Evolutionary conservation across 2,113 vertebrate genomes (phyloP), one percentile per base, ranked within the genome.

Genomic region (Salvelinus alpinus): DNA sequence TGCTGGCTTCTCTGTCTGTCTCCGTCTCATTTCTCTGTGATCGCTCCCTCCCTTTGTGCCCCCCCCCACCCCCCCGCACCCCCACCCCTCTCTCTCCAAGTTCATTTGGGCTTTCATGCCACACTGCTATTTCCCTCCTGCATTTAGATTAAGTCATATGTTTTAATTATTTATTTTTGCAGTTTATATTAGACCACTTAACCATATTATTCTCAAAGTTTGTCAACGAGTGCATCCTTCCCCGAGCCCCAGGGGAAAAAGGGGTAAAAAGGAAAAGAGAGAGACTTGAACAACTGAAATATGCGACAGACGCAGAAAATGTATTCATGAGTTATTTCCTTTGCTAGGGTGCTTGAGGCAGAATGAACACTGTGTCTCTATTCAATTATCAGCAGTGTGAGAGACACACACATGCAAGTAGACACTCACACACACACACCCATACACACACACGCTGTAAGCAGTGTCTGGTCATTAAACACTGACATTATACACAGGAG

Each of bases 401-500:
- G 73, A 73, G 75, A 82, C 74, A 77, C 1, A 5, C 74, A 51
- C 59, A 24, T 44, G 9, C 38, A 44, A 44, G 38, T 44, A 44
- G 38, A 44, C 72, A 73, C 71, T 22, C 72, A 73, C 60, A 18
- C 34, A 74, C 34, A 65, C 72, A 31, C 31, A 31, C 31, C 1
- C 5, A 34, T 1, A 73, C 34, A 73, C 38, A 54, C 62, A 54
- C 64, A 75, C 78, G 81, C 81, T 82, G 90, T 88, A 89, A 93
- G 89, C 90, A 84, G 87, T 85, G 38, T 44, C 38, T 44, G 38
- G 38, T 93, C 91, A 93, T 93, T 92, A 94, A 91, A 89, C 86
- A 84, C 88, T 87, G 89, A 91, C 86, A 92, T 93, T 92, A 92
- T 88, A 91, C 83, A 86, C 84, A 88, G 83, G 86, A 90, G 86